phyloP scores from a whole-genome alignment of 2,113 vertebrate species.

The Tyrannus savana region DNA sequence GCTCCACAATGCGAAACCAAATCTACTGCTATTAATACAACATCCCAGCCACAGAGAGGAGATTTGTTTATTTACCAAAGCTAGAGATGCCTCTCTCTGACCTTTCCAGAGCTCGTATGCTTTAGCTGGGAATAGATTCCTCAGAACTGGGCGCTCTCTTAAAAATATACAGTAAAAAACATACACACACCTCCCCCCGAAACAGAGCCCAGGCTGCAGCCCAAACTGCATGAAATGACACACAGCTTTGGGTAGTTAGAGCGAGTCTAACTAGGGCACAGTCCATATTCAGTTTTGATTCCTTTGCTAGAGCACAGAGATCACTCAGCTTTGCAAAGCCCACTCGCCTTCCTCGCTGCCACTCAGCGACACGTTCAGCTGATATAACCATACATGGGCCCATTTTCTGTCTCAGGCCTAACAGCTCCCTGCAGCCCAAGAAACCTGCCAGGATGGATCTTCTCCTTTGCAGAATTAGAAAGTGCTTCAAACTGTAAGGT shows the following conservation, averaged over 20 bases:
- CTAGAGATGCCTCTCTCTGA: slow-evolving; percentile 71
- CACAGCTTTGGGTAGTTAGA: not conserved
- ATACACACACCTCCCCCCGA: not conserved
- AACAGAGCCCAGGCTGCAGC: slow-evolving; percentile 2
- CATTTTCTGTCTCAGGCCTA: not conserved
- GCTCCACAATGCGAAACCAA: slow-evolving; percentile 77
- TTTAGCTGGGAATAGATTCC: slow-evolving; percentile 57
- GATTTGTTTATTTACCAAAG: slow-evolving; percentile 76
- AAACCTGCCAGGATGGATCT: not conserved
- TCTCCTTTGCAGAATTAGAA: not conserved
- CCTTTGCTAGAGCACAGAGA: not conserved
- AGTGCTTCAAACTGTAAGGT: not conserved
- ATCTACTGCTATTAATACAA: slow-evolving; percentile 82
- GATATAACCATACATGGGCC: slow-evolving; percentile 33
- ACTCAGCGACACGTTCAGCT: not conserved
- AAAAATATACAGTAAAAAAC: slow-evolving; percentile 34
- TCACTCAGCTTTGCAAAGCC: not conserved
- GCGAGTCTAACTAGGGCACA: not conserved
- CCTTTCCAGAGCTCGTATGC: slow-evolving; percentile 49
- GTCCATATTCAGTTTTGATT: not conserved
- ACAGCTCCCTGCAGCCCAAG: slow-evolving; percentile 8
- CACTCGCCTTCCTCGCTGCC: not conserved
- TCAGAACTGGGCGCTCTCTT: slow-evolving; percentile 46
- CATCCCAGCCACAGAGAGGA: slow-evolving; percentile 65
- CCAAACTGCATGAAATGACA: not conserved